These are phyloP conservation scores for Drosophila multiciliata DNA, from an alignment of 2,888 invertebrate genomes.

Conservation along the genomic window DNA sequence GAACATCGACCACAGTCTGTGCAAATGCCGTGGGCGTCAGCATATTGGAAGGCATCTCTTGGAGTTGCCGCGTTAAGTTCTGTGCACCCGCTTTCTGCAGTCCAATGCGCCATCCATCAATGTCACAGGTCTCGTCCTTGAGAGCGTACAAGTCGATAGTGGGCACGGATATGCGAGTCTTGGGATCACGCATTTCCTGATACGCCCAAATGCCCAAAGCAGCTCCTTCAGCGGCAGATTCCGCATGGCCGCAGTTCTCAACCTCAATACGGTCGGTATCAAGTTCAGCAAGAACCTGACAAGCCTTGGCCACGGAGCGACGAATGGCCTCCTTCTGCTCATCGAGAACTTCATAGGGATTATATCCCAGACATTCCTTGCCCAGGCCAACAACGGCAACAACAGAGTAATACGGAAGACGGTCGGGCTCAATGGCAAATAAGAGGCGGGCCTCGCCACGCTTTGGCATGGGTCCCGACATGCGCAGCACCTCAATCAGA, in stretches of 20 bases:
- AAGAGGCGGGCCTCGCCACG: conserved; percentile 87
- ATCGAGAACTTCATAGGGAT: conserved; percentile 89
- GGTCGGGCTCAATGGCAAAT: conserved; percentile 87
- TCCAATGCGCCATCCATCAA: conserved; percentile 90
- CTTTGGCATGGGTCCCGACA: conserved; percentile 86
- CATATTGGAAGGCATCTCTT: conserved; percentile 92
- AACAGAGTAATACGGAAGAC: conserved; percentile 86
- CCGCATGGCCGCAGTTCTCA: conserved; percentile 90
- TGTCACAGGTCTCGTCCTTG: conserved; percentile 88
- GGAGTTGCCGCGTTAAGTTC: conserved; percentile 91
- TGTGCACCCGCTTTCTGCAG: conserved; percentile 91
- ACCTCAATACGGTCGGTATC: conserved; percentile 87
- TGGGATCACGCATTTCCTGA: conserved; percentile 85
- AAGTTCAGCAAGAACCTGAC: conserved; percentile 86
- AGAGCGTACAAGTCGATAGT: conserved; percentile 86
- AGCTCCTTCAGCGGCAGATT: conserved; percentile 92
- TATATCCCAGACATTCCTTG: conserved; percentile 88
- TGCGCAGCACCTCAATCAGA: conserved; percentile 86
- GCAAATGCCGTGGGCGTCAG: conserved; percentile 92
- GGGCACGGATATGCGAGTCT: conserved; percentile 72
- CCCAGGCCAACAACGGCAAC: conserved; percentile 92
- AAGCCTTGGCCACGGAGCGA: conserved; percentile 88
- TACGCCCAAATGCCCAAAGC: conserved; percentile 89
- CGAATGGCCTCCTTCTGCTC: conserved; percentile 91
- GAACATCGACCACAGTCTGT: conserved; percentile 86